These are phyloP conservation scores for Antedon mediterranea DNA, from an alignment of 53 echinoderm and acorn worm genomes.

Conservation along the genomic window DNA sequence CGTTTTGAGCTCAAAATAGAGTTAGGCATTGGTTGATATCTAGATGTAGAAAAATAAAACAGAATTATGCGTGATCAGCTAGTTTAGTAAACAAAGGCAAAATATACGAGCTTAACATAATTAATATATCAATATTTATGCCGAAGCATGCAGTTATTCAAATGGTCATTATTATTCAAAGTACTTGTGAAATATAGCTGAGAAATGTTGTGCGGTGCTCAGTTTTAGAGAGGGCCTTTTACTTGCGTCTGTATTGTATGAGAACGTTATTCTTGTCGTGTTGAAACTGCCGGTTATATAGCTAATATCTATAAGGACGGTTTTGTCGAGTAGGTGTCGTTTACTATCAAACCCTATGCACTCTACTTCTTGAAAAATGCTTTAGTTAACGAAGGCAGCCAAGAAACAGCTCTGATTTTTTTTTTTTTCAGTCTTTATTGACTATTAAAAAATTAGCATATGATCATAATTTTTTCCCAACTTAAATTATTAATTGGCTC, in stretches of 20 bases:
- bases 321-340: too few relatives aligned
- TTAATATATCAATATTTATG: neutral
- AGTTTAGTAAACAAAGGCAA: neutral
- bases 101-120: neutral
- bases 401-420: too few relatives aligned
- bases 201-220: too few relatives aligned
- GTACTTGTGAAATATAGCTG: neutral
- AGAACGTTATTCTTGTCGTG: too few relatives aligned
- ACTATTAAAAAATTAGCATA: neutral
- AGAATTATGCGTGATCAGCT: neutral
- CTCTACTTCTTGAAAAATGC: too few relatives aligned
- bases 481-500: neutral
- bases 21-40: neutral
- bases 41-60: neutral
- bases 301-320: neutral
- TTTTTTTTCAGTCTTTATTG: too few relatives aligned
- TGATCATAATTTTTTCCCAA: too few relatives aligned
- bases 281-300: too few relatives aligned
- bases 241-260: too few relatives aligned
- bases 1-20: neutral
- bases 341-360: too few relatives aligned
- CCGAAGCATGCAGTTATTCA: neutral
- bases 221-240: too few relatives aligned
- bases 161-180: neutral
- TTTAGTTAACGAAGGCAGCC: too few relatives aligned